Evolutionary conservation across 2,888 invertebrate species (phyloP), one percentile per base, ranked within the genome.

Genomic region (Drosophila incognita): DNA sequence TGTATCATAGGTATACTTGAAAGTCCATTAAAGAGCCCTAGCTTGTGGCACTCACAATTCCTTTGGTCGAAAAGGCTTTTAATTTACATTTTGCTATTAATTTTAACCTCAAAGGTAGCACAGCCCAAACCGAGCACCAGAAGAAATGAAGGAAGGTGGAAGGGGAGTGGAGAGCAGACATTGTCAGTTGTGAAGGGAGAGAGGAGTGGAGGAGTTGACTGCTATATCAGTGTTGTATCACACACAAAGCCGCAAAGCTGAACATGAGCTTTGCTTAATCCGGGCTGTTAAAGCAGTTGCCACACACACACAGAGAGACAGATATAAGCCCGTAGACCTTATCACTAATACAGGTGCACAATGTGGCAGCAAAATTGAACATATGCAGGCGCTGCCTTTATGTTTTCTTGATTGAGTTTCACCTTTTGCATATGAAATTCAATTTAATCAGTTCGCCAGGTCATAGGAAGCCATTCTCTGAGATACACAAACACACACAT

Each of bases 391-490:
- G 75, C 58, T 60, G 73, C 83, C 85, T 85, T 85, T 85, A 85
- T 85, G 85, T 85, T 85, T 85, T 83, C 85, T 83, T 85, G 85
- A 85, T 85, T 85, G 85, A 87, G 85, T 87, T 87, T 87, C 81
- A 87, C 86, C 87, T 87, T 87, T 87, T 87, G 87, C 87, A 87
- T 86, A 87, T 84, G 86, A 87, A 87, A 87, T 86, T 86, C 81
- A 87, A 87, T 87, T 87, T 87, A 87, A 87, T 88, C 87, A 88
- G 89, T 77, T 85, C 80, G 78, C 81, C 81, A 81, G 87, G 68
- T 74, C 79, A 78, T 79, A 79, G 79, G 70, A 67, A 74, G 62
- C 59, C 61, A 74, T 62, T 65, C 49, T 56, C 21, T 54, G 13
- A 15, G 18, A 33, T 15, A 31, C 31, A 64, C 59, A 49, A 51